Evolutionary conservation across 1,140 invertebrate genomes (phyloP).

Genomic region (Hyles euphorbiae): DNA sequence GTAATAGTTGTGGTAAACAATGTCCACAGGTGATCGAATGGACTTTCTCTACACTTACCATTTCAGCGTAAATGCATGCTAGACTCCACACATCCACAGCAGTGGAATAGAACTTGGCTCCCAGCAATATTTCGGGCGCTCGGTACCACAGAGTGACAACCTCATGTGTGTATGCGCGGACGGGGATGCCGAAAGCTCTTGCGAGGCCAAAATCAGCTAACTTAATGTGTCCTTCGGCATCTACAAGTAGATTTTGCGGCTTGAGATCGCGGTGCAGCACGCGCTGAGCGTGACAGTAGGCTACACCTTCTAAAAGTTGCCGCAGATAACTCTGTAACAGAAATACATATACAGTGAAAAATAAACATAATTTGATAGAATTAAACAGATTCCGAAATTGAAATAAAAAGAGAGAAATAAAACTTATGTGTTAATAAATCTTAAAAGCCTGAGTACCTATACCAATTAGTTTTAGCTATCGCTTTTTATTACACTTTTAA

Average conservation of each 20-base stretch:
- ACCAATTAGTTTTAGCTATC: no score
- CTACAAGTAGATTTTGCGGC: slow-evolving; percentile 93
- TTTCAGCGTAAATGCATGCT: slow-evolving; percentile 96
- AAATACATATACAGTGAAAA: no score
- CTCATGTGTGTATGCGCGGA: slow-evolving; percentile 93
- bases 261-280: slow-evolving; percentile 94
- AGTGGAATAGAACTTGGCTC: slow-evolving; percentile 91
- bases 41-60: slow-evolving; percentile 77
- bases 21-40: no score
- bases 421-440: no score
- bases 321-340: slow-evolving; percentile 87
- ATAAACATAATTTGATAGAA: no score
- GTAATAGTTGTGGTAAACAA: no score
- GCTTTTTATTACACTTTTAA: no score
- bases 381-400: no score
- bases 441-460: no score
- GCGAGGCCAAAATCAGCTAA: slow-evolving; percentile 94
- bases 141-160: slow-evolving; percentile 98
- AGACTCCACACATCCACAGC: slow-evolving; percentile 97
- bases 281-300: slow-evolving; percentile 93
- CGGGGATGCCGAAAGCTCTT: slow-evolving; percentile 87
- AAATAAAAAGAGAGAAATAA: no score
- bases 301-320: slow-evolving; percentile 92
- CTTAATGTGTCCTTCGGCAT: slow-evolving; percentile 88
- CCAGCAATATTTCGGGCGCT: slow-evolving; percentile 95